phyloP scores from a whole-genome alignment of 2,113 vertebrate species.

The Phrynocephalus versicolor region DNA sequence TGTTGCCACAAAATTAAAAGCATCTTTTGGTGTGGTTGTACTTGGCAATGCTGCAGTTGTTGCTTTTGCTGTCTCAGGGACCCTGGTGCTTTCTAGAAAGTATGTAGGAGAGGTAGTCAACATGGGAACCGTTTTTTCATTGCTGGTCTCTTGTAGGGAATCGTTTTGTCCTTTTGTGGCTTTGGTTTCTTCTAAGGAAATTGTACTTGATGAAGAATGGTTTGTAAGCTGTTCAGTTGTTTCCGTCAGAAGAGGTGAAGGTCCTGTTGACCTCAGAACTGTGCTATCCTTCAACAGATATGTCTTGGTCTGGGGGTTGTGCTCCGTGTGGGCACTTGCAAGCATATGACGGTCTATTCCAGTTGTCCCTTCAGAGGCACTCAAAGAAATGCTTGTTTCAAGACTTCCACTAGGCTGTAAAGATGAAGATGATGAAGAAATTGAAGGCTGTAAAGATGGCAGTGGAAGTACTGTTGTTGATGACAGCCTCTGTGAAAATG shows the following conservation, averaged over 20 bases:
- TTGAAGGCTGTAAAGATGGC: conserved; percentile 41
- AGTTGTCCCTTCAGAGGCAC: neutral
- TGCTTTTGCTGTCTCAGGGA: neutral
- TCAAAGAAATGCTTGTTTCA: conserved; percentile 14
- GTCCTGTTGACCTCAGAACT: neutral
- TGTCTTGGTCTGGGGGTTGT: conserved; percentile 12
- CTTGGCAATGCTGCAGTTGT: conserved; percentile 4
- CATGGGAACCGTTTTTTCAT: neutral
- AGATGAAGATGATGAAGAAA: conserved; percentile 12
- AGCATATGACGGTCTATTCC: conserved; percentile 29
- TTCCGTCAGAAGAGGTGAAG: neutral
- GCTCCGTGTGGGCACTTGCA: conserved; percentile 37
- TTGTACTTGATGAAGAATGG: accelerated
- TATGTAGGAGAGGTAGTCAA: neutral
- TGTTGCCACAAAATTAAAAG: neutral
- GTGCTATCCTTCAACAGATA: conserved; percentile 20
- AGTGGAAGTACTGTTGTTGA: conserved; percentile 17
- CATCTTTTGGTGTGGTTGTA: neutral
- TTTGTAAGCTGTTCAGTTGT: conserved; percentile 43
- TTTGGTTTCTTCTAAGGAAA: neutral
- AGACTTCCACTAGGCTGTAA: accelerated
- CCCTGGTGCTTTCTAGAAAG: neutral
- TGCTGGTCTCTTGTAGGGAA: conserved; percentile 1
- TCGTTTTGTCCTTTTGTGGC: neutral
- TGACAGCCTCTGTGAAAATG: conserved; percentile 47